phyloP scores from a whole-genome alignment of 2,113 vertebrate genomes.

The Tinamus guttatus region DNA sequence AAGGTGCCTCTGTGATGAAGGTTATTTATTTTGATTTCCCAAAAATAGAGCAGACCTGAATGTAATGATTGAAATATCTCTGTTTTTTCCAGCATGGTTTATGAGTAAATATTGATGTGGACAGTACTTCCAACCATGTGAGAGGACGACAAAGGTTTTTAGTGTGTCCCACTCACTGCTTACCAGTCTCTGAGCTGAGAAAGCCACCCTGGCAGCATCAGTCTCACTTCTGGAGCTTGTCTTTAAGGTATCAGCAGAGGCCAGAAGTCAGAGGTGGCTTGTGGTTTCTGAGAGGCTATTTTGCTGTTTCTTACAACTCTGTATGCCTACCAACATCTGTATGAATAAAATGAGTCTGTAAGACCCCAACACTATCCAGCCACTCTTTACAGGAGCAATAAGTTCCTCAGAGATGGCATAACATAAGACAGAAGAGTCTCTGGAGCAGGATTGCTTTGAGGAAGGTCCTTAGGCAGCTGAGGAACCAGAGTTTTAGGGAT shows the following conservation, averaged over 20 bases:
- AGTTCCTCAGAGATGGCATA: not conserved
- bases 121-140: not conserved
- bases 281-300: not conserved
- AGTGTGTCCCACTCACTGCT: rapidly evolving
- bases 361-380: not conserved
- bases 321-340: not conserved
- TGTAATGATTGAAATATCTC: not conserved
- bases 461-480: not conserved
- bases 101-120: not conserved
- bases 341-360: not conserved
- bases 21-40: not conserved
- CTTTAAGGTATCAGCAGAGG: too few species aligned
- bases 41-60: not conserved
- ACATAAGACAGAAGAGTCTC: not conserved
- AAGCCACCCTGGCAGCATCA: not conserved
- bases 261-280: not conserved
- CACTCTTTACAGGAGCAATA: not conserved
- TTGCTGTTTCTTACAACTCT: not conserved
- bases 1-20: not conserved
- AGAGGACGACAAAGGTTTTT: not conserved
- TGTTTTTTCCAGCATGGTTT: not conserved
- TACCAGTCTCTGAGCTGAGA: not conserved
- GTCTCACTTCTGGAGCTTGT: not conserved
- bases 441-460: not conserved
- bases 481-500: not conserved